phyloP scores from a whole-genome alignment of 2,113 vertebrate species.

The Hemiscyllium ocellatum region DNA sequence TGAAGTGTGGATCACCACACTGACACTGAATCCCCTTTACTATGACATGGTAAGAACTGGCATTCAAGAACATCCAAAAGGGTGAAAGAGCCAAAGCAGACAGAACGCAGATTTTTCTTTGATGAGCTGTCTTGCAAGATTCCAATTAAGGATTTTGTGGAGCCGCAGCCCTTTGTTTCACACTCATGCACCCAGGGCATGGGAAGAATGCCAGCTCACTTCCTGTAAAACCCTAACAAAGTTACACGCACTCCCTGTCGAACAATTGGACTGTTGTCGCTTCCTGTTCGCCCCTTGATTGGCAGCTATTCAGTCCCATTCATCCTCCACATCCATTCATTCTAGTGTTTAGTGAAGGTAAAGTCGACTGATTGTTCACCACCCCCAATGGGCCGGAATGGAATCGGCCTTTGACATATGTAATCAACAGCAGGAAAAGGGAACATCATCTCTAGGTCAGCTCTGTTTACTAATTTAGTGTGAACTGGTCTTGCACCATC shows the following conservation, averaged over 20 bases:
- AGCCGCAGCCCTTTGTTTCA: neutral
- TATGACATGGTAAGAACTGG: neutral
- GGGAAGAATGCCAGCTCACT: neutral
- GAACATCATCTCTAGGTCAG: conserved; percentile 39
- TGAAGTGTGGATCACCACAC: neutral
- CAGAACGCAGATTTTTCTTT: neutral
- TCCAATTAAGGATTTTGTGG: neutral
- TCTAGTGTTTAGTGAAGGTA: neutral
- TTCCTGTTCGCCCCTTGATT: neutral
- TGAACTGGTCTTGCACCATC: conserved; percentile 60
- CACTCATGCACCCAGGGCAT: neutral
- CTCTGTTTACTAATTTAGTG: conserved; percentile 58
- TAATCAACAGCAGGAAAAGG: conserved; percentile 56
- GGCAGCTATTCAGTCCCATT: neutral
- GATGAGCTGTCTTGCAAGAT: neutral
- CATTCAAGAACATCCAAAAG: neutral
- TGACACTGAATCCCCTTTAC: neutral
- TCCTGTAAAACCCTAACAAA: neutral
- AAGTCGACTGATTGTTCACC: neutral
- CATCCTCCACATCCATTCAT: neutral
- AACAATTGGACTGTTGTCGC: neutral
- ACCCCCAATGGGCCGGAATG: neutral
- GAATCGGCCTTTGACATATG: conserved; percentile 40
- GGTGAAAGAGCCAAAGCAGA: neutral
- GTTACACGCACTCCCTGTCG: neutral